These are phyloP conservation scores for Keiferia lycopersicella DNA, from an alignment of 2,888 invertebrate species.

Conservation along the genomic window DNA sequence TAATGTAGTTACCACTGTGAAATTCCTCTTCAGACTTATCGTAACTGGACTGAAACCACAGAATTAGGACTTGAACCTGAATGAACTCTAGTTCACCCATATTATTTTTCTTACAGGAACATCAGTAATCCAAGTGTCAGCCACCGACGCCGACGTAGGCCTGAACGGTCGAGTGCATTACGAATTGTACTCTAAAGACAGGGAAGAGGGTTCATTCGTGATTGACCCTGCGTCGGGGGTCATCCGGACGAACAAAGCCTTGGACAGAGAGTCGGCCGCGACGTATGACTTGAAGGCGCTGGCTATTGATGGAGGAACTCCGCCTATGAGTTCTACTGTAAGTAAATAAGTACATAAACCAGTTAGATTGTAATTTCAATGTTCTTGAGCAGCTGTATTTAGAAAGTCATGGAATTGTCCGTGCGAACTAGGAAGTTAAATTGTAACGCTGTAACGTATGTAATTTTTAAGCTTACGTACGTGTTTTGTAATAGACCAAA, in stretches of 20 bases:
- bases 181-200: constrained; percentile 85
- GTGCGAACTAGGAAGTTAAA: no score
- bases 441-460: no score
- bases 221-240: constrained; percentile 96
- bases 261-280: constrained; percentile 95
- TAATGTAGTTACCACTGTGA: no score
- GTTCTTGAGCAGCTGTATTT: background rate
- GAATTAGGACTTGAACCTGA: background rate
- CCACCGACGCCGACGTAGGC: constrained; percentile 92
- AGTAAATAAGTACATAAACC: constrained; percentile 36
- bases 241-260: constrained; percentile 91
- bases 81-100: background rate
- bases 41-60: background rate
- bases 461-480: no score
- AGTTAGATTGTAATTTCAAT: background rate
- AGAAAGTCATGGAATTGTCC: no score
- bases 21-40: no score
- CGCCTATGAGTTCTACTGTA: constrained; percentile 84
- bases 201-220: constrained; percentile 94
- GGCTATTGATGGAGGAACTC: constrained; percentile 94
- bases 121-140: constrained; percentile 88
- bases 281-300: constrained; percentile 92
- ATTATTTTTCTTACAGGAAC: constrained; percentile 76
- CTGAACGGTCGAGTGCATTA: constrained; percentile 94
- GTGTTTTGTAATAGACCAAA: no score